Evolutionary conservation across 2,888 invertebrate genomes (phyloP).

Genomic region (Netelia virgata): DNA sequence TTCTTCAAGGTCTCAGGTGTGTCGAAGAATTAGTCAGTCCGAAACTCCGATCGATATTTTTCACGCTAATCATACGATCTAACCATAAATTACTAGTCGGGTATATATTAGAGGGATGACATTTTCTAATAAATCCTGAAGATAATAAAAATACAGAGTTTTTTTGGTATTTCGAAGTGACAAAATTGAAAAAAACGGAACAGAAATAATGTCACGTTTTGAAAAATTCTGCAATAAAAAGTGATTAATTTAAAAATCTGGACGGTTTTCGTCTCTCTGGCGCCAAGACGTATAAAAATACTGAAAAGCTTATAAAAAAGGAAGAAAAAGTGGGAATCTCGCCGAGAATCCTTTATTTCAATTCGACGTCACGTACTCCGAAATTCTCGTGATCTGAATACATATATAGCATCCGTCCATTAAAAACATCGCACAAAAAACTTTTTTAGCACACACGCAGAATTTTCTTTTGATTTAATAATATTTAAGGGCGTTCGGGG

Average conservation of each 20-base stretch:
- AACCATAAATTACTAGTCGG: conserved; percentile 7
- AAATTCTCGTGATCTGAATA: conserved; percentile 24
- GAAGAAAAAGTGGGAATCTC: conserved; percentile 11
- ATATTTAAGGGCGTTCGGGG: too few relatives aligned
- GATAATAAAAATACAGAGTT: conserved; percentile 3
- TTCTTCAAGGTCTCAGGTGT: conserved; percentile 20
- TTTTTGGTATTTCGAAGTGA: not conserved
- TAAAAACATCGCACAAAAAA: conserved; percentile 5
- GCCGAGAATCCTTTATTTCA: conserved; percentile 52
- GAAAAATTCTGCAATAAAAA: too few relatives aligned
- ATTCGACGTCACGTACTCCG: conserved; percentile 57
- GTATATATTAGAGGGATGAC: conserved; percentile 12
- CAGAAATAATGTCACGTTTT: too few relatives aligned
- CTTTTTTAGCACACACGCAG: not conserved
- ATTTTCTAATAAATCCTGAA: not conserved
- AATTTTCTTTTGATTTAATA: too few relatives aligned
- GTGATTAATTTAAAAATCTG: not conserved
- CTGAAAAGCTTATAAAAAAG: not conserved
- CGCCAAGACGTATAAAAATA: not conserved
- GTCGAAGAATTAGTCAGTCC: conserved; percentile 33
- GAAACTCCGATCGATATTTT: conserved; percentile 25
- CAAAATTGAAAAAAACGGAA: not conserved
- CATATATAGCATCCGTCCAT: not conserved
- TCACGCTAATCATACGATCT: conserved; percentile 19
- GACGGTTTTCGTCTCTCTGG: not conserved